These are phyloP conservation scores for Strigamia transsilvanica DNA, from an alignment of 2,888 invertebrate genomes.

Conservation along the genomic window DNA sequence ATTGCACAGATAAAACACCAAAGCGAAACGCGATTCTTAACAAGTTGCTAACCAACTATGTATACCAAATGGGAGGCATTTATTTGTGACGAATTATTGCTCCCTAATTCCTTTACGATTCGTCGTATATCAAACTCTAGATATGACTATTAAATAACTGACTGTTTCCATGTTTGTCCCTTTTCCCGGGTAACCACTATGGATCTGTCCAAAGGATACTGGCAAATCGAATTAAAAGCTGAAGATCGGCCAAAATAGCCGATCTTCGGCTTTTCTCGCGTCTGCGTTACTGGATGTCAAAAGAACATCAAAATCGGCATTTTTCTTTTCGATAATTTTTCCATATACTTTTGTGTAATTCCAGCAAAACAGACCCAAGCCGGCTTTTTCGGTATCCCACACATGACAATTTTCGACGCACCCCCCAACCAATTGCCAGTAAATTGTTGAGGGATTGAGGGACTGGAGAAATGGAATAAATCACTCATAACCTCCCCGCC, in stretches of 20 bases:
- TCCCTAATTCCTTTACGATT: conserved; percentile 6
- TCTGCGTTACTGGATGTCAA: too few species aligned
- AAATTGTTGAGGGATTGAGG: conserved; percentile 44
- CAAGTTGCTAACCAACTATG: conserved; percentile 20
- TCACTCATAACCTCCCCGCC: conserved; percentile 21
- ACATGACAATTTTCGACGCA: not conserved
- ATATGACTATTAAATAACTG: too few species aligned
- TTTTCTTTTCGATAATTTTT: too few species aligned
- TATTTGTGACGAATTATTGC: not conserved
- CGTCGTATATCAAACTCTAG: not conserved
- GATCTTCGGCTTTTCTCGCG: too few species aligned
- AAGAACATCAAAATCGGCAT: too few species aligned
- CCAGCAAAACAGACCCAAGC: not conserved
- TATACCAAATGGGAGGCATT: not conserved
- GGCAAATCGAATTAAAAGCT: too few species aligned
- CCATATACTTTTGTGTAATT: not conserved
- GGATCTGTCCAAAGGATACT: too few species aligned
- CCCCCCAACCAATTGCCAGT: conserved; percentile 22
- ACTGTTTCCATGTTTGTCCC: too few species aligned
- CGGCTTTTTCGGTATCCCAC: not conserved
- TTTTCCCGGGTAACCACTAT: too few species aligned
- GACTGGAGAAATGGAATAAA: conserved; percentile 10
- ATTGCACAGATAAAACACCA: not conserved
- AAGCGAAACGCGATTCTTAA: not conserved
- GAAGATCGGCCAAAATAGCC: too few species aligned